These are phyloP conservation scores for Benitochromis conjunctus DNA, from an alignment of 2,113 vertebrate species.

Conservation along the genomic window DNA sequence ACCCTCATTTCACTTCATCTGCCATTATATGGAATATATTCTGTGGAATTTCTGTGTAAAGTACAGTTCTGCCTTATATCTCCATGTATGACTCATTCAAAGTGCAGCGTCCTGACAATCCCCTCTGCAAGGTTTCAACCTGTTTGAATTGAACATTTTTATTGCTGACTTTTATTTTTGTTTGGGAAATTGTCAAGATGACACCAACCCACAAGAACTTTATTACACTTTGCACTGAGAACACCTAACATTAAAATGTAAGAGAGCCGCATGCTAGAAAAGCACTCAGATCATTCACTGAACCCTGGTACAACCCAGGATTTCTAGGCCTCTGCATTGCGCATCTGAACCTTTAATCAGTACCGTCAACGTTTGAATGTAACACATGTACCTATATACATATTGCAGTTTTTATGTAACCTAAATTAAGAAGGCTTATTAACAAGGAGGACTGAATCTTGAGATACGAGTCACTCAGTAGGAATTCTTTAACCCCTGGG, in stretches of 20 bases:
- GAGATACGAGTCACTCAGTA: conserved; percentile 3
- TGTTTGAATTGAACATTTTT: background rate
- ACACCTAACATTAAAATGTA: background rate
- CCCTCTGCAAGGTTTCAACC: background rate
- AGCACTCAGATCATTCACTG: background rate
- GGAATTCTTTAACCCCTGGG: conserved; percentile 14
- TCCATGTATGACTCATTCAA: conserved; percentile 7
- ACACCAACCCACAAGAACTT: background rate
- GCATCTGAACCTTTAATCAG: background rate
- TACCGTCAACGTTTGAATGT: background rate
- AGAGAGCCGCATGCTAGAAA: background rate
- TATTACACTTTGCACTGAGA: background rate
- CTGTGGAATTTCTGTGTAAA: background rate
- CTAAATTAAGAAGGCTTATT: background rate
- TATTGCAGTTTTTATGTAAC: background rate
- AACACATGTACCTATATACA: background rate
- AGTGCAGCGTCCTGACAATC: background rate
- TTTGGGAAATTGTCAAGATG: background rate
- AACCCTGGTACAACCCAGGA: background rate
- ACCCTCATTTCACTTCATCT: background rate
- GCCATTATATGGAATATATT: background rate
- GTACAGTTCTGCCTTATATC: background rate
- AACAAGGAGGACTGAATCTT: background rate
- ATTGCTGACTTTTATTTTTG: background rate
- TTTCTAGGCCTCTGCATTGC: background rate